Conservation (phyloP, 2,113 vertebrate species). For the Pao palembangensis region DNA sequence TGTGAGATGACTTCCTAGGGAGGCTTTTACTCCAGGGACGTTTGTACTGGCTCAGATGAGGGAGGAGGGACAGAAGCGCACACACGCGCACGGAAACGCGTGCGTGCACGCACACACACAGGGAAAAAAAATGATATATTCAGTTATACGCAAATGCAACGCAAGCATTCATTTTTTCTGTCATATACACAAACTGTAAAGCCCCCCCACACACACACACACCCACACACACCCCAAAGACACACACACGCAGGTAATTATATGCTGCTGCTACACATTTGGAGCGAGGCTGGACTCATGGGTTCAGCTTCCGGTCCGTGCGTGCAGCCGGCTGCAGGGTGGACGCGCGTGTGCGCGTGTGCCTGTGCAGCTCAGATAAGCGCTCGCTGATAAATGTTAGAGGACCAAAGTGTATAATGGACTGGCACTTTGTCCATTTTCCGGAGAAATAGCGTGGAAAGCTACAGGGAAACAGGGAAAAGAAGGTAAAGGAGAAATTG, state of each 20-base stretch:
- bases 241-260: too few species aligned
- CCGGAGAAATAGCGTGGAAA: slow-evolving; percentile 1
- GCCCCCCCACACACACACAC: too few species aligned
- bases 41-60: slow-evolving; percentile 42
- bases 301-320: background rate
- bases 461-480: background rate
- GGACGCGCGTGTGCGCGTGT: too few species aligned
- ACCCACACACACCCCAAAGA: too few species aligned
- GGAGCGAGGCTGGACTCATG: background rate
- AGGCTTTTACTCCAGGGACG: slow-evolving; percentile 54
- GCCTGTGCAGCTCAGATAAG: background rate
- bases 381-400: slow-evolving; percentile 39
- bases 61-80: background rate
- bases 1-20: slow-evolving; percentile 49
- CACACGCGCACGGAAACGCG: background rate
- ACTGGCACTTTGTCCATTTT: too few species aligned
- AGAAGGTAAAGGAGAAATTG: background rate
- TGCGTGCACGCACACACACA: background rate
- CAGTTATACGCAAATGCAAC: background rate
- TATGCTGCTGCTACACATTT: background rate
- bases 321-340: slow-evolving; percentile 20
- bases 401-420: background rate
- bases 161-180: background rate
- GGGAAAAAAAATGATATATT: background rate
- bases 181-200: too few species aligned